Evolutionary conservation across 2,797 vertebrate genomes (phyloP).

Genomic region (Staurois parvus): DNA sequence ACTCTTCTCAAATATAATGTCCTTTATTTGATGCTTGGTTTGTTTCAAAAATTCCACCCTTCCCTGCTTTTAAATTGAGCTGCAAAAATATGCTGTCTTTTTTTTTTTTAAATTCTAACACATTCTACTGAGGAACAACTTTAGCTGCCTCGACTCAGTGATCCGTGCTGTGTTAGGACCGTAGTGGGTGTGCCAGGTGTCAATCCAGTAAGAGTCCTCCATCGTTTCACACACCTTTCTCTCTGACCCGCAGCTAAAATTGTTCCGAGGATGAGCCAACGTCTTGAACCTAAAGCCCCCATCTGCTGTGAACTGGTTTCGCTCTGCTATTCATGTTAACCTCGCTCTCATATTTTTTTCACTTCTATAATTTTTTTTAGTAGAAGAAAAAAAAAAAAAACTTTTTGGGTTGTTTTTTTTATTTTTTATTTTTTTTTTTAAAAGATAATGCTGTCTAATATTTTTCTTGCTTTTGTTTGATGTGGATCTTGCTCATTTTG

Average conservation of each 20-base stretch:
- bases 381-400: conserved; percentile 73
- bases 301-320: conserved; percentile 45
- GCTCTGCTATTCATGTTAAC: conserved; percentile 49
- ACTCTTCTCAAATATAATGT: conserved; percentile 76
- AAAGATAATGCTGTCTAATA: conserved; percentile 26
- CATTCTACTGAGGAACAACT: conserved; percentile 84
- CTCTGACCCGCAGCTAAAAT: conserved; percentile 79
- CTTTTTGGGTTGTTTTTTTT: conserved; percentile 52
- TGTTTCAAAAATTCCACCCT: conserved; percentile 73
- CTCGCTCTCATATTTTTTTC: conserved; percentile 54
- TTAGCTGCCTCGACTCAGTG: conserved; percentile 72
- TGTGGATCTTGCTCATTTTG: conserved; percentile 45
- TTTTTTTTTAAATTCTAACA: conserved; percentile 14
- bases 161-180: conserved; percentile 3
- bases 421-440: conserved; percentile 13
- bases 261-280: conserved; percentile 80
- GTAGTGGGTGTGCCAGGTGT: background rate
- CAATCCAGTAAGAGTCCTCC: background rate
- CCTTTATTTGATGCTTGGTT: conserved; percentile 78
- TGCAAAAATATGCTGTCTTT: conserved; percentile 35
- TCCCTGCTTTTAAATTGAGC: conserved; percentile 42
- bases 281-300: conserved; percentile 24
- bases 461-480: conserved; percentile 55
- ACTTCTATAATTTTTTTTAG: conserved; percentile 72
- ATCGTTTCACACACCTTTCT: background rate